Percentiles rank a stretch among this genome's conserved stretches.
phyloP scores from a whole-genome alignment of 2,888 invertebrate species.

The Listrodromus nycthemerus region DNA sequence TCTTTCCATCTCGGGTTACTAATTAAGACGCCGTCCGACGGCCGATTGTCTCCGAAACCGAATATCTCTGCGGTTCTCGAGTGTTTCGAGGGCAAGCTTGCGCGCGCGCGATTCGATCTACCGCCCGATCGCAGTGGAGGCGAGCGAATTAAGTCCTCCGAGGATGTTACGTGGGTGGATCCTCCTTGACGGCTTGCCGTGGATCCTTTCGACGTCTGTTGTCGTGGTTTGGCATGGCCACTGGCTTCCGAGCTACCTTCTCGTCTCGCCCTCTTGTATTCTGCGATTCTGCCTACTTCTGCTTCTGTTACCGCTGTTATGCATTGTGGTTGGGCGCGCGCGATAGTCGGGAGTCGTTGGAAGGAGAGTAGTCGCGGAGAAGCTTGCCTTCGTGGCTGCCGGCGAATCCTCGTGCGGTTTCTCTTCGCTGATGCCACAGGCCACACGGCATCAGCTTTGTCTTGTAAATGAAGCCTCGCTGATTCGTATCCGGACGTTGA shows the following conservation, averaged over 20 bases:
- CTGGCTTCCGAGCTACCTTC: conserved; percentile 47
- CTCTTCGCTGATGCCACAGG: conserved; percentile 69
- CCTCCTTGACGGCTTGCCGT: conserved; percentile 60
- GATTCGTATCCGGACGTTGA: conserved; percentile 84
- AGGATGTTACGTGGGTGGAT: conserved; percentile 79
- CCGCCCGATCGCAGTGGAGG: conserved; percentile 67
- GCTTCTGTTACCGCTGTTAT: conserved; percentile 54
- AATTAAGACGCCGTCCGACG: conserved; percentile 82
- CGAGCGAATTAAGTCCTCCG: conserved; percentile 79
- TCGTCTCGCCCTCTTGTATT: conserved; percentile 57
- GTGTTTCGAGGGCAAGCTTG: conserved; percentile 61
- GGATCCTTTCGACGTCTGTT: conserved; percentile 64
- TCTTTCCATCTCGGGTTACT: conserved; percentile 75
- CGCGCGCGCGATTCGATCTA: conserved; percentile 68
- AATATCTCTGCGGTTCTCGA: conserved; percentile 75
- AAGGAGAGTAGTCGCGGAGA: conserved; percentile 4
- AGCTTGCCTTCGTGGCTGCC: background rate
- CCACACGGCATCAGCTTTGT: conserved; percentile 82
- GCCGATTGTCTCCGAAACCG: conserved; percentile 79
- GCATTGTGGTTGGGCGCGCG: conserved; percentile 21
- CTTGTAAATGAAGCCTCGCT: conserved; percentile 84
- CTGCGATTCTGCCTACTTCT: conserved; percentile 54
- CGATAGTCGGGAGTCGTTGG: conserved; percentile 31
- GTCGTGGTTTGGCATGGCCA: conserved; percentile 52
- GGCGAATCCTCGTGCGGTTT: conserved; percentile 66